Percentiles rank a stretch among this genome's conserved stretches.
Evolutionary conservation across 2,113 vertebrate species (phyloP).

Genomic region (Nothobranchius furzeri): DNA sequence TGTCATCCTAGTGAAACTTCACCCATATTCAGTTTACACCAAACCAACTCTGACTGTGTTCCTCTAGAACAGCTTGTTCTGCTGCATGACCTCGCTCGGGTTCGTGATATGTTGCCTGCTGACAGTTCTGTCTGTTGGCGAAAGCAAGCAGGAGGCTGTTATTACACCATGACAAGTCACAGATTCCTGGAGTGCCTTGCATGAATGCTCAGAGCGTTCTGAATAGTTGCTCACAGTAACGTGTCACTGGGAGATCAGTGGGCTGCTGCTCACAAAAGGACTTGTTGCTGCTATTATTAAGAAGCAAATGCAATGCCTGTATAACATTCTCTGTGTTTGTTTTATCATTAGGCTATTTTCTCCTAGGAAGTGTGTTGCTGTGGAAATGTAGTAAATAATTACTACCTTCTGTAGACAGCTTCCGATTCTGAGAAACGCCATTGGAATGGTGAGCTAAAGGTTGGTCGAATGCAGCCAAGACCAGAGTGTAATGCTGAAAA

Average conservation of each 20-base stretch:
- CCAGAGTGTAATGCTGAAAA: too few species aligned
- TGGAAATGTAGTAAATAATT: too few species aligned
- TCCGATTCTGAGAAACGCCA: too few species aligned
- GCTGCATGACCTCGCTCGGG: conserved; percentile 42
- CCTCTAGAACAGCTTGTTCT: conserved; percentile 31
- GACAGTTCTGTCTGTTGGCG: conserved; percentile 52
- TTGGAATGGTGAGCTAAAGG: too few species aligned
- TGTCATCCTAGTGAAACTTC: conserved; percentile 21
- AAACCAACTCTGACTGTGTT: conserved; percentile 46
- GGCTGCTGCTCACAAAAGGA: conserved; percentile 34
- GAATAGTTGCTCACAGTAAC: conserved; percentile 57
- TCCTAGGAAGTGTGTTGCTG: neutral
- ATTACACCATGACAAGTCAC: conserved; percentile 53
- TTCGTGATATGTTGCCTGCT: conserved; percentile 55
- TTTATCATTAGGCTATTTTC: neutral
- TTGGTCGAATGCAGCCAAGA: too few species aligned
- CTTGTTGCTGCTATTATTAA: conserved; percentile 22
- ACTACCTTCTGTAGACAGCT: too few species aligned
- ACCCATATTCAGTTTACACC: conserved; percentile 7
- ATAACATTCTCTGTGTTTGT: neutral
- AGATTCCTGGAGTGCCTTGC: conserved; percentile 63
- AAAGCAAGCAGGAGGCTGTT: conserved; percentile 50
- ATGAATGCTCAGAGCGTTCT: conserved; percentile 45
- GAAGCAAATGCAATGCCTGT: neutral
- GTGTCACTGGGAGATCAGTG: neutral